Percentiles rank a stretch among this genome's conserved stretches.
phyloP scores from a whole-genome alignment of 2,797 vertebrate species.

The Lerista edwardsae region DNA sequence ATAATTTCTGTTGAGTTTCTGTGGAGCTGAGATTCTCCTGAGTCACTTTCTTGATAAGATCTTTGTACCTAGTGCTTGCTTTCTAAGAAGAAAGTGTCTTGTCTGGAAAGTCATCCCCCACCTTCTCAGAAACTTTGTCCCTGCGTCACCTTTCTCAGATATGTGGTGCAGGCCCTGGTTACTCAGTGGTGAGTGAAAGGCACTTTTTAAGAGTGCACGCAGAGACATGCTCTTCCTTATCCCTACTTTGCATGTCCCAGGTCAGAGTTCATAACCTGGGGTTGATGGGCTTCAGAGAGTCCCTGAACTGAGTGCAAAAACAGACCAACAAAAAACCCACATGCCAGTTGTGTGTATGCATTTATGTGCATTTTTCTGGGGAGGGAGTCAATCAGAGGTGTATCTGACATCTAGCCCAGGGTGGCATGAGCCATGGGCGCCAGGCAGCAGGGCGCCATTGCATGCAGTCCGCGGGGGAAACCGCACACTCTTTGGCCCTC shows the following conservation, averaged over 20 bases:
- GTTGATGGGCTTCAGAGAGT: too few relatives aligned
- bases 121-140: constrained; percentile 11
- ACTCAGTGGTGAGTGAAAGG: not conserved
- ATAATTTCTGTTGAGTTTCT: not conserved
- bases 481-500: too few relatives aligned
- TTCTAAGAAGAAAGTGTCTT: constrained; percentile 18
- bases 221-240: not conserved
- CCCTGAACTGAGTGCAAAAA: too few relatives aligned
- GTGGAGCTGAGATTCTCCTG: not conserved
- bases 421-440: too few relatives aligned
- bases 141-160: constrained; percentile 1
- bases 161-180: not conserved
- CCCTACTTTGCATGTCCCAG: not conserved
- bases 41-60: constrained; percentile 24
- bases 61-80: constrained; percentile 4
- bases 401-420: too few relatives aligned
- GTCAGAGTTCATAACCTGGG: too few relatives aligned
- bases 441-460: too few relatives aligned
- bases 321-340: too few relatives aligned
- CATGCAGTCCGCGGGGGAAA: too few relatives aligned
- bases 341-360: too few relatives aligned
- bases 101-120: not conserved
- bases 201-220: not conserved
- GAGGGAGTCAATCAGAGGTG: too few relatives aligned
- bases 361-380: too few relatives aligned